These are phyloP conservation scores for Pterocles orientalis DNA, from an alignment of 2,113 vertebrate species.

Conservation along the genomic window DNA sequence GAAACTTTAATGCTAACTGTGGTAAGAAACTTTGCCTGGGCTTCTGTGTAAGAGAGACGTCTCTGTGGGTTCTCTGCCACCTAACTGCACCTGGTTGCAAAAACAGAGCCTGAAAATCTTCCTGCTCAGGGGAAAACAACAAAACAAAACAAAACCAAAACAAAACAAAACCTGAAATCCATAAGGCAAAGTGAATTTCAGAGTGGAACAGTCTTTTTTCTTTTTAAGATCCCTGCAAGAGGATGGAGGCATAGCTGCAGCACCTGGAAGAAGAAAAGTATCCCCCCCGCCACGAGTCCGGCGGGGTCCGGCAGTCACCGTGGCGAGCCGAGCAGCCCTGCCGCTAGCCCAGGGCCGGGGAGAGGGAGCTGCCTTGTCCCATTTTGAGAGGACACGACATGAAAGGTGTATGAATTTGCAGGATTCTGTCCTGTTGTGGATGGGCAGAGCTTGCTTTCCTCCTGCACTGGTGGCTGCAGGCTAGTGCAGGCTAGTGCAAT, in stretches of 20 bases:
- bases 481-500: background rate
- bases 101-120: background rate
- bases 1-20: background rate
- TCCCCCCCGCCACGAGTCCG: background rate
- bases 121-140: background rate
- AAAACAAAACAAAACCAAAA: background rate
- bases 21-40: background rate
- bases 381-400: accelerated
- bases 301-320: accelerated
- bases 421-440: background rate
- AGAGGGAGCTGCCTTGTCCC: background rate
- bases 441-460: background rate
- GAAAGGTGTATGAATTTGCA: background rate
- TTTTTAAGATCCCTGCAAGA: background rate
- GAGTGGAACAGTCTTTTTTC: background rate
- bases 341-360: background rate
- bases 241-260: background rate
- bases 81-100: background rate
- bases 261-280: too few species aligned
- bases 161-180: background rate
- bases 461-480: background rate
- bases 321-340: background rate
- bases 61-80: background rate
- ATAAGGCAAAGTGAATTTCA: background rate
- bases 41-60: background rate